Conservation (phyloP, 2,113 vertebrate genomes). For the Heliornis fulica region DNA sequence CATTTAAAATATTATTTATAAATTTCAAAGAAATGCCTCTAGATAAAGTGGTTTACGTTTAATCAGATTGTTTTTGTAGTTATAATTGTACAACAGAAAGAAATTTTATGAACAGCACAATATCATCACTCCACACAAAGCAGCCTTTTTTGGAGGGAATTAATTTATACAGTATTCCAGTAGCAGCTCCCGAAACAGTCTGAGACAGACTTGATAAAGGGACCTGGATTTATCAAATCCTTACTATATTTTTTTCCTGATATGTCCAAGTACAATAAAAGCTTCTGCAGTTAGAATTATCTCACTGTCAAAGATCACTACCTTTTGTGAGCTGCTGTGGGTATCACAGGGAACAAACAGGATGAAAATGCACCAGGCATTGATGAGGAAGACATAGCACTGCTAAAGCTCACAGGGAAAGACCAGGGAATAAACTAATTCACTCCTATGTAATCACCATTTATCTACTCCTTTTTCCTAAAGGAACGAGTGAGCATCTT, state of each 20-base stretch:
- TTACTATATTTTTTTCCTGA: background rate
- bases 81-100: background rate
- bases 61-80: background rate
- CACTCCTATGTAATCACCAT: background rate
- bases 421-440: background rate
- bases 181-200: background rate
- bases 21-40: background rate
- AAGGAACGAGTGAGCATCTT: background rate
- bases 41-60: background rate
- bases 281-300: background rate
- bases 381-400: background rate
- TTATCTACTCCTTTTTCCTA: background rate
- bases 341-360: background rate
- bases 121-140: background rate
- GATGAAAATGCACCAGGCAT: background rate
- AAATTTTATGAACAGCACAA: background rate
- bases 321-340: background rate
- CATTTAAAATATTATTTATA: accelerated
- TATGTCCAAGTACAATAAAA: background rate
- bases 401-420: background rate
- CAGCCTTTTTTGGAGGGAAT: background rate
- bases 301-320: background rate
- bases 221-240: background rate
- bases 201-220: background rate
- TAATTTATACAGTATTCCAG: accelerated